These are phyloP conservation scores for Amphipyra tragopoginis DNA, from an alignment of 2,888 invertebrate genomes.

Conservation along the genomic window DNA sequence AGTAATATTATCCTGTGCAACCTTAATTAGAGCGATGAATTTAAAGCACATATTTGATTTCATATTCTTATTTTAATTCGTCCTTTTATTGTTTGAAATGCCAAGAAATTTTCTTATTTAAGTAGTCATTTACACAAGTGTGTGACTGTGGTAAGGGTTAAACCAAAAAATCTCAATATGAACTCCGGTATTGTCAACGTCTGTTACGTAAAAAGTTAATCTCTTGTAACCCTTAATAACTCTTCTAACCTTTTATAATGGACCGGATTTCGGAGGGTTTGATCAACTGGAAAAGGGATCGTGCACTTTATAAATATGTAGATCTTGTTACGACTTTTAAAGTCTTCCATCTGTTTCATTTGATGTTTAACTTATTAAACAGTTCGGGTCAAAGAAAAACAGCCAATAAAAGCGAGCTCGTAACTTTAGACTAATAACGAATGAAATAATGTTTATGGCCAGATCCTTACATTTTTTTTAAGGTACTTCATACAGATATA, in stretches of 20 bases:
- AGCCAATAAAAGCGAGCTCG: slow-evolving; percentile 4
- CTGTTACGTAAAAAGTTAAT: slow-evolving; percentile 44
- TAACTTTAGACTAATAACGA: slow-evolving; percentile 11
- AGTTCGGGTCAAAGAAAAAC: slow-evolving; percentile 22
- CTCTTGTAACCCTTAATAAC: slow-evolving; percentile 49
- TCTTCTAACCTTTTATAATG: slow-evolving; percentile 57
- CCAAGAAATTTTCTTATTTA: too few species aligned
- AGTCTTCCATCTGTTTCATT: slow-evolving; percentile 8
- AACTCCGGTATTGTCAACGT: slow-evolving; percentile 17
- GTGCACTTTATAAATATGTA: slow-evolving; percentile 41
- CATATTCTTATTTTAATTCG: too few species aligned
- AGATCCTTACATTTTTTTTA: neutral
- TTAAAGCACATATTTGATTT: too few species aligned
- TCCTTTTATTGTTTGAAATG: too few species aligned
- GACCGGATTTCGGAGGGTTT: slow-evolving; percentile 46
- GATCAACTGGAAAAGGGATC: slow-evolving; percentile 56
- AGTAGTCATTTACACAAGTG: too few species aligned
- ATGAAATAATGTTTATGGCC: slow-evolving; percentile 10
- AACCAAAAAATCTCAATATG: slow-evolving; percentile 12
- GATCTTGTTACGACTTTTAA: slow-evolving; percentile 18
- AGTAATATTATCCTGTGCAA: too few species aligned
- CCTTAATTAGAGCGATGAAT: too few species aligned
- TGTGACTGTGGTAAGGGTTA: slow-evolving; percentile 1
- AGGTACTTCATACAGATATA: neutral
- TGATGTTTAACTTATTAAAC: slow-evolving; percentile 9